Base-by-base conservation (phyloP, 2,113 vertebrate species). In the Thamnaconus septentrionalis region DNA sequence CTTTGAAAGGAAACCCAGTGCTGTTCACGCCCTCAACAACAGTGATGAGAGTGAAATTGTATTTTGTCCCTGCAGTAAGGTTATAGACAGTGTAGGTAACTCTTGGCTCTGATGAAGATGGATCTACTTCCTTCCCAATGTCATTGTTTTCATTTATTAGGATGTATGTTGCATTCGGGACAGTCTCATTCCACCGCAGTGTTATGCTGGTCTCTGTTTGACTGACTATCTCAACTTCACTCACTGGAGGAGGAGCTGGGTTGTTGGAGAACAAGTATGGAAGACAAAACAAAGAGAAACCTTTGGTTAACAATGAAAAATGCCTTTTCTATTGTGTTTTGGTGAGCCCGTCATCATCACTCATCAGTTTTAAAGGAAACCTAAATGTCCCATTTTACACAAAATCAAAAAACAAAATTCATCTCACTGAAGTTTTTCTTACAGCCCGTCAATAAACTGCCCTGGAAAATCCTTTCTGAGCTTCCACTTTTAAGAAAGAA, bases 11-110 rank as follows among this genome's bases (percentile, higher is more conserved):
- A 2, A 5, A 3, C 52, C 82, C 80, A 8, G 3, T 44, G 62
- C 78, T 82, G 3, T 0, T 43, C 9, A 18, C 3, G 2, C 5
- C 4, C 3, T 41, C 3, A 47, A 12, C 1, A 31, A 48, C 48
- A 59, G 72, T 73, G 61, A 65, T 31, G 45, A 85, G 56, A 49
- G 54, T 74, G 52, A 82, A 83, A 3, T n/a, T 7, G 9, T 83
- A 83, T 51, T 7, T 44, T 4, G 11, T 72, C 39, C 67, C 73
- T 53, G 66, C 5, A 49, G 11, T 46, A 31, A 85, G 78, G 3
- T 0, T 0, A 41, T 31, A 2, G 5, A 83, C 71, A 10, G n/a
- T 39, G 6, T 57, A 1, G 5, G 0, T 1, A 4, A 69, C 42
- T 3, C 45, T 10, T 60, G n/a, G 0, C 0, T 0, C 12, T 44